These are phyloP conservation scores for Lysiphlebus fabarum DNA, from an alignment of 1,140 invertebrate genomes.

Conservation along the genomic window DNA sequence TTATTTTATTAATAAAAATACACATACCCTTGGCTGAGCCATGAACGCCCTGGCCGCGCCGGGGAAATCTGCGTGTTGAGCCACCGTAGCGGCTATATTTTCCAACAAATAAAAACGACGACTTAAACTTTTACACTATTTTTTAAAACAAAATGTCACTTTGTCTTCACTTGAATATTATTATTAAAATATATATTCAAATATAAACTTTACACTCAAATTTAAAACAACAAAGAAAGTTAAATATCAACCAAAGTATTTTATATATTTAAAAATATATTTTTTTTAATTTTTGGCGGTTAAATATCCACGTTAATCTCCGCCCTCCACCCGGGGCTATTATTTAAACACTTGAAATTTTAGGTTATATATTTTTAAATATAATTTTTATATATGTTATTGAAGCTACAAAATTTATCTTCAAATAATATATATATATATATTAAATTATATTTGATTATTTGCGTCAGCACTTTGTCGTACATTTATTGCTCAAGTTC, in stretches of 20 bases:
- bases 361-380: no score
- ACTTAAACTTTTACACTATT: slow-evolving; percentile 39
- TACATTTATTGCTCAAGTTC: slow-evolving; percentile 12
- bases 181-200: neutral
- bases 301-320: slow-evolving; percentile 15
- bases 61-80: slow-evolving; percentile 60
- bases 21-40: slow-evolving; percentile 64
- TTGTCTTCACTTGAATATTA: slow-evolving; percentile 5
- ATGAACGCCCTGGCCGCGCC: slow-evolving; percentile 63
- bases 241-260: no score
- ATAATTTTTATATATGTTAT: neutral
- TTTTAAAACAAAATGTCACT: slow-evolving; percentile 10
- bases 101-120: slow-evolving; percentile 49
- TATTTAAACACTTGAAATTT: no score
- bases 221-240: no score
- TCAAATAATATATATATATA: no score
- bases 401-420: neutral
- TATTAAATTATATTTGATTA: no score
- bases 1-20: neutral
- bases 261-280: no score
- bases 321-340: slow-evolving; percentile 26
- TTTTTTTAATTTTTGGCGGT: slow-evolving; percentile 29
- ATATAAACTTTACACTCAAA: no score
- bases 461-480: slow-evolving; percentile 23
- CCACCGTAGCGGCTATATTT: slow-evolving; percentile 59